These are phyloP conservation scores for Periophthalmus magnuspinnatus DNA, from an alignment of 2,797 vertebrate genomes.

Conservation along the genomic window DNA sequence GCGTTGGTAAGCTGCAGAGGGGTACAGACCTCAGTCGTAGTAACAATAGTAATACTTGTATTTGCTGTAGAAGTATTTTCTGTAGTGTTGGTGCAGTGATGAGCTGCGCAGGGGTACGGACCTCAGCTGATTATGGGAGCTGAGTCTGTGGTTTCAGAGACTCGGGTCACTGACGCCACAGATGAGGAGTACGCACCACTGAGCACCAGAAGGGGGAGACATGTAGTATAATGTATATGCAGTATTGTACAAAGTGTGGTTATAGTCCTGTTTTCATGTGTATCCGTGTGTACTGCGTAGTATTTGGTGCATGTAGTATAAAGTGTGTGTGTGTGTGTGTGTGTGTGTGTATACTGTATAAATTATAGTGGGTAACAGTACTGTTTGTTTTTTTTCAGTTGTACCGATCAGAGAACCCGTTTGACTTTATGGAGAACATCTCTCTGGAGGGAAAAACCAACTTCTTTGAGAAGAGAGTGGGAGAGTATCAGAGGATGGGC, in stretches of 20 bases:
- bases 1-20: no score
- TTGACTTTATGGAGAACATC: conserved; percentile 99
- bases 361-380: no score
- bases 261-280: conserved; percentile 80
- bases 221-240: no score
- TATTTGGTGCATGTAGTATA: no score
- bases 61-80: no score
- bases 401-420: conserved; percentile 91
- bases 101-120: conserved; percentile 86
- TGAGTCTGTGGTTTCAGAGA: conserved; percentile 57
- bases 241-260: no score
- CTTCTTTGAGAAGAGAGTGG: conserved; percentile 97
- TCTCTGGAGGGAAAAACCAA: conserved; percentile 98
- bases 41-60: neutral
- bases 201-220: neutral
- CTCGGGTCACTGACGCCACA: conserved; percentile 49
- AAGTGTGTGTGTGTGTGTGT: no score
- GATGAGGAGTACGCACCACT: conserved; percentile 57
- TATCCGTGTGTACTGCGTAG: conserved; percentile 66
- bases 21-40: neutral
- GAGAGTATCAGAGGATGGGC: conserved; percentile 97
- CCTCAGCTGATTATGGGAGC: conserved; percentile 88
- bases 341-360: no score
- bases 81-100: conserved; percentile 62
- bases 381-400: conserved; percentile 77